Base-by-base conservation (phyloP, 2,113 vertebrate species). In the Melanerpes formicivorus region DNA sequence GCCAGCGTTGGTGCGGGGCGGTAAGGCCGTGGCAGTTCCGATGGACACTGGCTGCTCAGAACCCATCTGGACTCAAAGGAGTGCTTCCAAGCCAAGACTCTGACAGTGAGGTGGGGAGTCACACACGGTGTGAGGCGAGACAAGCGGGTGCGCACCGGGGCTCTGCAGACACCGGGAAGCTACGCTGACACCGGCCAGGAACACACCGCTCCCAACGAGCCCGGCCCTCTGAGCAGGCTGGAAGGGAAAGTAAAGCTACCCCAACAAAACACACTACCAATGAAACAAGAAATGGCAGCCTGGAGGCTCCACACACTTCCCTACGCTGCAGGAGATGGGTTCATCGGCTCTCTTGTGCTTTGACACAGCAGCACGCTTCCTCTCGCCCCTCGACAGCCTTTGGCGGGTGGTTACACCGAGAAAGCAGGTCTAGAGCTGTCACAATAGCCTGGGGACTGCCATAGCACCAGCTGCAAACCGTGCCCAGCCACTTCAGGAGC, bases 361-460 rank as follows among this genome's bases (percentile, higher is more conserved):
- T 94, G 90, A 96, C 94, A 94, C 94, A 86, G 91, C 72, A 76
- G 93, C 97, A 97, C 88, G 46, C 90, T 91, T 94, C 87, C 89
- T 72, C 88, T 94, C 71, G 84, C 95, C 81, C 59, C 93, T 96
- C 91, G 5, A 88, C 80, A 93, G 95, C 94, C 88, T 48, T 90
- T 23, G 87, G 89, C 62, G 86, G 94, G 58, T 58, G 95, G 95
- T 95, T 95, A 95, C 92, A 93, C 90, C 78, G 90, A 96, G 92
- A 91, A 96, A 97, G 97, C 98, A 97, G 97, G 88, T 96, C 97
- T 94, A 97, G 97, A 97, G 97, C 95, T 97, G 97, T 97, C 97
- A 98, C 97, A 97, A 97, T 77, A 95, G 95, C 93, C 96, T 88
- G 93, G 95, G 80, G 82, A 84, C 89, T 44, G 91, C 94, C 84